Conservation (phyloP, 2,888 invertebrate genomes). For the Philhelius pedissequus region DNA sequence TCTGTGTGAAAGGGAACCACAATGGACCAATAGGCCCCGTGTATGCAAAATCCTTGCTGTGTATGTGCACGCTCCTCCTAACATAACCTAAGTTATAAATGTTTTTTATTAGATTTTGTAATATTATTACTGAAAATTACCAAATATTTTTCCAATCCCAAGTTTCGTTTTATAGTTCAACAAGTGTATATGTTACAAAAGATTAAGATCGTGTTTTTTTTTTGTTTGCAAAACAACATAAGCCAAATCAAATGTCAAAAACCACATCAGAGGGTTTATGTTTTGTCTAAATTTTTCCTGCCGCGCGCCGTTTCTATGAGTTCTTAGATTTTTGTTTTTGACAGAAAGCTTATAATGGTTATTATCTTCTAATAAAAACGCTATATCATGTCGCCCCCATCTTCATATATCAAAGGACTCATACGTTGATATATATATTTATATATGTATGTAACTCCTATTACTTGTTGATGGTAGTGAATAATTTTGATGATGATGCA, state of each 20-base stretch:
- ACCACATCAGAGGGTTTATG: background rate
- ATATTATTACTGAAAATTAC: no score
- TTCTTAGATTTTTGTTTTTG: slow-evolving; percentile 6
- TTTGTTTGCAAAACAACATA: background rate
- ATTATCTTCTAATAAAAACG: background rate
- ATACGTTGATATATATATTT: background rate
- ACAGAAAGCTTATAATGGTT: slow-evolving; percentile 3
- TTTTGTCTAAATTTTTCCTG: background rate
- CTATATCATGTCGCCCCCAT: slow-evolving; percentile 10
- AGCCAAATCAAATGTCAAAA: background rate
- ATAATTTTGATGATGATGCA: slow-evolving; percentile 49
- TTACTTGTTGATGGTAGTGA: background rate
- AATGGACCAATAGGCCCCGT: no score
- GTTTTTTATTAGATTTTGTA: no score
- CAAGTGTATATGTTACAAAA: background rate
- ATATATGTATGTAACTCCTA: background rate
- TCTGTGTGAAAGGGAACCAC: no score
- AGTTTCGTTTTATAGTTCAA: background rate
- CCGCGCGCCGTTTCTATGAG: background rate
- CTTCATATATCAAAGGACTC: background rate
- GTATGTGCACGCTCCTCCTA: no score
- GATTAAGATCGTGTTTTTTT: background rate
- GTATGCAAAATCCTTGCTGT: no score
- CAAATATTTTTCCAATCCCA: no score
- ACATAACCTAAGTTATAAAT: no score